phyloP scores from a whole-genome alignment of 1,140 invertebrate species.

The Zaprionus nigranus region DNA sequence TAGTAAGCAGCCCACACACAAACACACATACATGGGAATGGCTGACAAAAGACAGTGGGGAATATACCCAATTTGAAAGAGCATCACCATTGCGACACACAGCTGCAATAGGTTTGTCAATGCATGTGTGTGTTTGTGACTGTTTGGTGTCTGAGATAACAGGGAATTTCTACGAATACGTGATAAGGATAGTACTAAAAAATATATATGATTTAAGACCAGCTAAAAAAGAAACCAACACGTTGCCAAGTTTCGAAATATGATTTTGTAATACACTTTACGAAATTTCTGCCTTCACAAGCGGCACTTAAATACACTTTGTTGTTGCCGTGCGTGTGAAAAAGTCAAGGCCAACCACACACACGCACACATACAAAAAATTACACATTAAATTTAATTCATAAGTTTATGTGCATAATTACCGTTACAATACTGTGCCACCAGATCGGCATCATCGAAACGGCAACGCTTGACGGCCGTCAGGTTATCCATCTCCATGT shows the following conservation, averaged over 20 bases:
- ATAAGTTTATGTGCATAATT: conserved; percentile 47
- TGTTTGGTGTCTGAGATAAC: conserved; percentile 23
- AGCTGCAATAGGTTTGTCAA: neutral
- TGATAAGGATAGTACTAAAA: conserved; percentile 38
- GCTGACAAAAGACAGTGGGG: neutral
- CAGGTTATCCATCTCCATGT: conserved; percentile 57
- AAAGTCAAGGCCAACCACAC: conserved; percentile 52
- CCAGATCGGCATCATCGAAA: conserved; percentile 71
- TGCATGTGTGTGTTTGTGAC: conserved; percentile 3
- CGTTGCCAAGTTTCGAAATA: conserved; percentile 28
- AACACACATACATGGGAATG: neutral
- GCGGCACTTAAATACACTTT: conserved; percentile 37
- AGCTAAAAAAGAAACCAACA: conserved; percentile 6
- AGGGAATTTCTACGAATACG: neutral
- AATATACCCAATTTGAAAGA: neutral
- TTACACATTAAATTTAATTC: conserved; percentile 38
- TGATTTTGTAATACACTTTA: conserved; percentile 45
- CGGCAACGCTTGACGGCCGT: conserved; percentile 74
- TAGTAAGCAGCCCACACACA: neutral
- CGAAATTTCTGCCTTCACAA: conserved; percentile 26
- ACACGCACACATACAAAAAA: conserved; percentile 37
- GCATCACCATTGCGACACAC: neutral
- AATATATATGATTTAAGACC: neutral
- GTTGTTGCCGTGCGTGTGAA: conserved; percentile 41
- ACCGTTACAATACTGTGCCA: conserved; percentile 82